phyloP scores from a whole-genome alignment of 2,888 invertebrate genomes.

The Syrphus vitripennis region DNA sequence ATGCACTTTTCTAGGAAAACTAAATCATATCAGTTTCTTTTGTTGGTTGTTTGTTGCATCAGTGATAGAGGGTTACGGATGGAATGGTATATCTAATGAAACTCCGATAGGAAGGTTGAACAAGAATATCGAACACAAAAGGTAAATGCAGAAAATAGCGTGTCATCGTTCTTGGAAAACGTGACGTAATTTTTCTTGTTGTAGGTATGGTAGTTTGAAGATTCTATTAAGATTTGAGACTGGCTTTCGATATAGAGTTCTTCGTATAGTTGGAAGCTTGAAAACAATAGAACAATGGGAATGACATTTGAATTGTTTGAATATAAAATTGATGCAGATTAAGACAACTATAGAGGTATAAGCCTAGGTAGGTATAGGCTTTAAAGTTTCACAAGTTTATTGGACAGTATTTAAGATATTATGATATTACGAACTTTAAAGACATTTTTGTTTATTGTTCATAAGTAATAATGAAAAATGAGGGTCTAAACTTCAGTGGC shows the following conservation, averaged over 20 bases:
- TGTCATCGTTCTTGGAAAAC: conserved; percentile 55
- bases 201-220: conserved; percentile 10
- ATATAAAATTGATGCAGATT: neutral
- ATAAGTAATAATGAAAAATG: neutral
- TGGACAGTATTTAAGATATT: neutral
- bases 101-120: neutral
- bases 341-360: neutral
- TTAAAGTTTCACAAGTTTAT: conserved; percentile 19
- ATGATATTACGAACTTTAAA: neutral
- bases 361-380: no score
- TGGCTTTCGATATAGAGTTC: neutral
- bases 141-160: conserved; percentile 24
- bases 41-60: conserved; percentile 1
- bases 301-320: conserved; percentile 28
- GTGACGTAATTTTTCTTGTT: conserved; percentile 59
- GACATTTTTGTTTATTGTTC: neutral
- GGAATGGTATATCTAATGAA: neutral
- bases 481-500: neutral
- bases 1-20: conserved; percentile 47
- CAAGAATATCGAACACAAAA: conserved; percentile 3
- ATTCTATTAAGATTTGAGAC: conserved; percentile 36
- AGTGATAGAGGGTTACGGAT: neutral
- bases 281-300: conserved; percentile 17
- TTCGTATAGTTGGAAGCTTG: neutral
- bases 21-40: conserved; percentile 31